These are phyloP conservation scores for Cryptosula pallasiana DNA, from an alignment of 2,888 invertebrate species.

Conservation along the genomic window DNA sequence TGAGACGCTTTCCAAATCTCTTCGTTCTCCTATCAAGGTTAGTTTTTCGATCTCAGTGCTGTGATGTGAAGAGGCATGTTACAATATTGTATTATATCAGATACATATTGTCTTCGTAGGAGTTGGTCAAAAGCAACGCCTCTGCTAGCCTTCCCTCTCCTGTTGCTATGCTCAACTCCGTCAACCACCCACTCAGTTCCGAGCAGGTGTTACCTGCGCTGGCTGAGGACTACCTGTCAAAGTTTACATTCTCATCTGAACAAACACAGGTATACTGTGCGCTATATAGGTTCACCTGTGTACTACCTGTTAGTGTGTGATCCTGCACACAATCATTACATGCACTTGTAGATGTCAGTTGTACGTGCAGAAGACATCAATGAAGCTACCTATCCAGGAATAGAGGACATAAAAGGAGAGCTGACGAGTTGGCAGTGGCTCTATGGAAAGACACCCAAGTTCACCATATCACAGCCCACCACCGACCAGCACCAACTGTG, in stretches of 20 bases:
- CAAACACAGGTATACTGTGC: background rate
- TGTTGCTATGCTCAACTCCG: background rate
- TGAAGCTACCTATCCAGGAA: conserved; percentile 27
- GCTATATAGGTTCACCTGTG: too few relatives aligned
- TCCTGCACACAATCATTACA: too few relatives aligned
- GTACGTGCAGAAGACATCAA: too few relatives aligned
- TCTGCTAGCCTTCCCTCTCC: background rate
- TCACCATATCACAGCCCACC: background rate
- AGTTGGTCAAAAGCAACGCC: conserved; percentile 5
- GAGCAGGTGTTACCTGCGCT: background rate
- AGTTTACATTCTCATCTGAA: background rate
- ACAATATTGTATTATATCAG: too few relatives aligned
- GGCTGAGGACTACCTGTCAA: background rate
- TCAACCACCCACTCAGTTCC: background rate
- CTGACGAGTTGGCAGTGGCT: conserved; percentile 31
- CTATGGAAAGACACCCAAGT: conserved; percentile 30
- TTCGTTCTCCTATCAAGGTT: background rate
- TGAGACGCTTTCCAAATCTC: background rate
- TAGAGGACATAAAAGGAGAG: conserved; percentile 26
- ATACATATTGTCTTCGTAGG: too few relatives aligned
- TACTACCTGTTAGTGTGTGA: too few relatives aligned
- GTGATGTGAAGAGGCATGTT: too few relatives aligned
- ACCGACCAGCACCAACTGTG: background rate
- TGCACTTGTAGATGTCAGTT: too few relatives aligned
- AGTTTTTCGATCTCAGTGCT: too few relatives aligned